A percentile compares a stretch with the other conserved stretches of the same genome.
phyloP scores from a whole-genome alignment of 2,888 invertebrate genomes.

The Lasioglossum oenotherae region DNA sequence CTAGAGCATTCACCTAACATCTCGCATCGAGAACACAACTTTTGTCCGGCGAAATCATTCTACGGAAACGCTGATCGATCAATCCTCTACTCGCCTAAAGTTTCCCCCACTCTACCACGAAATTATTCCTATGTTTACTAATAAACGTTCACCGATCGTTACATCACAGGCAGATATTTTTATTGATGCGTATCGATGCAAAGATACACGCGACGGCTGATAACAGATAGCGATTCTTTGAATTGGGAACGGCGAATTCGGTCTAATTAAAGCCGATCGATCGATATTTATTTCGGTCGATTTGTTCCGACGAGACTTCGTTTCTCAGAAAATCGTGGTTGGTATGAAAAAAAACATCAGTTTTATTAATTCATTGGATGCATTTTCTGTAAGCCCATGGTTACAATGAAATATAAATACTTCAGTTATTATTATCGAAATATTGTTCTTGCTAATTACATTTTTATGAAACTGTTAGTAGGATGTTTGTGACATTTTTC shows the following conservation, averaged over 20 bases:
- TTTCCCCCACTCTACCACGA: no score
- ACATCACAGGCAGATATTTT: slow-evolving; percentile 24
- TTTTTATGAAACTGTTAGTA: not conserved
- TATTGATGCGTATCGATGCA: not conserved
- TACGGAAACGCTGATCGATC: not conserved
- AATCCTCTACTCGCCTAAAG: not conserved
- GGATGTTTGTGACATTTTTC: not conserved
- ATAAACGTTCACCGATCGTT: slow-evolving; percentile 34
- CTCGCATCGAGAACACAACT: not conserved
- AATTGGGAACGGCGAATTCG: not conserved
- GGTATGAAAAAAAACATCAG: not conserved
- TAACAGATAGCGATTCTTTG: slow-evolving; percentile 8
- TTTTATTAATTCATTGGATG: no score
- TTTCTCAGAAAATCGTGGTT: not conserved
- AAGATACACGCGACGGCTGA: slow-evolving; percentile 9
- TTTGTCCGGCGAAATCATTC: not conserved
- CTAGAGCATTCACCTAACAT: not conserved
- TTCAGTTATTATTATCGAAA: no score
- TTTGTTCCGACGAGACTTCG: not conserved
- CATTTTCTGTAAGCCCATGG: no score
- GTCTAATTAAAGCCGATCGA: slow-evolving; percentile 1
- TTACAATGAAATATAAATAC: no score
- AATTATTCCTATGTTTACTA: slow-evolving; percentile 39
- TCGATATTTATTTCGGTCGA: not conserved
- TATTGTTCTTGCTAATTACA: no score